phyloP scores from a whole-genome alignment of 2,113 vertebrate species.

The Bombycilla garrulus region DNA sequence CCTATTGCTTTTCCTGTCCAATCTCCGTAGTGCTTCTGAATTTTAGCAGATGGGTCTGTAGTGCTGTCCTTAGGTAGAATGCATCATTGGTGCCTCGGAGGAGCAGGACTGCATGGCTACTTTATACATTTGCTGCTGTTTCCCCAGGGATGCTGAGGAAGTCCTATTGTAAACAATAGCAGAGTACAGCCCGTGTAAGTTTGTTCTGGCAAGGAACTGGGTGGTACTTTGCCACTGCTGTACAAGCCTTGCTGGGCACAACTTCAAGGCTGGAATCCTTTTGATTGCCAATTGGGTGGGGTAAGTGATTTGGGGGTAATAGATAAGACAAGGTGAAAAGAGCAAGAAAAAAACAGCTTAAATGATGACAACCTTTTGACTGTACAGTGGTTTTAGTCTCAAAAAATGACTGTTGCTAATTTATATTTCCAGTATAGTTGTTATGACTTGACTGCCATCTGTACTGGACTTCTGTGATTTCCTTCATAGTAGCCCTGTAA shows the following conservation, averaged over 20 bases:
- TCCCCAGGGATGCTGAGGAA: constrained; percentile 3
- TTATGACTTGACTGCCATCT: background rate
- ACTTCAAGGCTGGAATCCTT: background rate
- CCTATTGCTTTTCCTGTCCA: background rate
- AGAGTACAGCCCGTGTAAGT: background rate
- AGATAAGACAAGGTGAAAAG: background rate
- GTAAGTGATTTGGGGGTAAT: background rate
- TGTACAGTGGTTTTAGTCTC: background rate
- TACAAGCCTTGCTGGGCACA: background rate
- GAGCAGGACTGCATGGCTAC: background rate
- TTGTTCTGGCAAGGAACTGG: background rate
- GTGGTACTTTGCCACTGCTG: background rate
- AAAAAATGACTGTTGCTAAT: background rate
- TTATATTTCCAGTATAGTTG: background rate
- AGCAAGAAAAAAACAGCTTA: background rate
- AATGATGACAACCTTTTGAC: background rate
- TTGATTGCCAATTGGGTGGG: background rate
- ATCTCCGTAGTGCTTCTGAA: background rate
- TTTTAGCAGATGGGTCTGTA: background rate
- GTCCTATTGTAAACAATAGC: background rate
- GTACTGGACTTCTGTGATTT: background rate
- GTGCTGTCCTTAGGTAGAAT: background rate
- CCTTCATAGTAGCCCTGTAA: background rate
- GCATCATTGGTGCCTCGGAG: background rate
- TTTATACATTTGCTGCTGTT: background rate